Conservation (phyloP, 2,113 vertebrate genomes). For the Sceloporus tristichus region DNA sequence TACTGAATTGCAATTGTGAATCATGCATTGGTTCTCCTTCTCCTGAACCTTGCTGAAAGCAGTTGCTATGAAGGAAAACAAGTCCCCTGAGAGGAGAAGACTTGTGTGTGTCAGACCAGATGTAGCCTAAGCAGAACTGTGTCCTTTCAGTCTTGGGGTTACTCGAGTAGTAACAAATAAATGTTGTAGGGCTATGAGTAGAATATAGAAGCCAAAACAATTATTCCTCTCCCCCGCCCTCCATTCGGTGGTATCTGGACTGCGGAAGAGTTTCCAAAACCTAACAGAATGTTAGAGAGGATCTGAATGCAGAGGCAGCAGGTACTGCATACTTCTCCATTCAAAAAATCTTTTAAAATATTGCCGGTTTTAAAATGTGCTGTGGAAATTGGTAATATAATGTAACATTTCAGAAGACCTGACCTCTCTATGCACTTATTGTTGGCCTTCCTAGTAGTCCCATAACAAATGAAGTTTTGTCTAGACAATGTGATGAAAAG, state of each 20-base stretch:
- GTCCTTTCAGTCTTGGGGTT: neutral
- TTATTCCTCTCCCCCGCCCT: neutral
- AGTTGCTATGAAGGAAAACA: neutral
- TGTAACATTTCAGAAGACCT: conserved; percentile 3
- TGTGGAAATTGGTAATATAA: neutral
- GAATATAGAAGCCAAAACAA: neutral
- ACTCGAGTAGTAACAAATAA: neutral
- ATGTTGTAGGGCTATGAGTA: neutral
- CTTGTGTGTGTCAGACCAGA: neutral
- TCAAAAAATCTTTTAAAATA: neutral
- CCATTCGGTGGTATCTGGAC: too few species aligned
- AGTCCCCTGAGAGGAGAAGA: neutral
- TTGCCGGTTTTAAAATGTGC: neutral
- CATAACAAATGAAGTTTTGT: conserved; percentile 51
- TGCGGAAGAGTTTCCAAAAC: neutral
- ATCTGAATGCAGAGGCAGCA: conserved; percentile 7
- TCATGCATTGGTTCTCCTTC: too few species aligned
- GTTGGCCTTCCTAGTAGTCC: conserved; percentile 22
- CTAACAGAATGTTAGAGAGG: neutral
- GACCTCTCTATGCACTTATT: neutral
- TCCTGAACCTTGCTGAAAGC: neutral
- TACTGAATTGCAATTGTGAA: neutral
- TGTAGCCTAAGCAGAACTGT: neutral
- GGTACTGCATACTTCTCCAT: neutral
- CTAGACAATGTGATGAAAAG: conserved; percentile 36